phyloP scores from a whole-genome alignment of 2,888 invertebrate species.

The Labia minor region DNA sequence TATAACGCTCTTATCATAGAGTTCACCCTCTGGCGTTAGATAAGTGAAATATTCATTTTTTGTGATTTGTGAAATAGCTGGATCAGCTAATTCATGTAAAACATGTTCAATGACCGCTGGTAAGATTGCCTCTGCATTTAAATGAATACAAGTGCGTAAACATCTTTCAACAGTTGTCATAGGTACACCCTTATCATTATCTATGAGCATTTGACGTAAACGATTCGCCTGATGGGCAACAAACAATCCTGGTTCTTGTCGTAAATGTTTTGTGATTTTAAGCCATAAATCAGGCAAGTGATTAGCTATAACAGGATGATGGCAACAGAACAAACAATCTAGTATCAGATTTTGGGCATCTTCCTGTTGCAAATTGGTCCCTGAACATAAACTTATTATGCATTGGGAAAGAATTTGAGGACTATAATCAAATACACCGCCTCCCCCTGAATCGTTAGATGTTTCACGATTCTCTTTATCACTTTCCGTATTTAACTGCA shows the following conservation, averaged over 20 bases:
- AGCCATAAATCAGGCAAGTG: slow-evolving; percentile 15
- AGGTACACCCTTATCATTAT: neutral
- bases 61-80: slow-evolving; percentile 57
- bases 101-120: slow-evolving; percentile 53
- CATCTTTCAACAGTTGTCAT: slow-evolving; percentile 48
- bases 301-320: slow-evolving; percentile 57
- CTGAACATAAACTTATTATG: slow-evolving; percentile 37
- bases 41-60: slow-evolving; percentile 70
- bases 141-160: slow-evolving; percentile 54
- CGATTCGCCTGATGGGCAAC: neutral
- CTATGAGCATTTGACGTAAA: slow-evolving; percentile 4
- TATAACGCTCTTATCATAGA: slow-evolving; percentile 79
- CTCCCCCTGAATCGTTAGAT: slow-evolving; percentile 33
- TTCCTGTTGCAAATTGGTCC: slow-evolving; percentile 34
- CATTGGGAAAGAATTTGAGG: slow-evolving; percentile 36
- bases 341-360: slow-evolving; percentile 52
- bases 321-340: slow-evolving; percentile 57
- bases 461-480: slow-evolving; percentile 35
- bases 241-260: neutral
- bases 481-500: slow-evolving; percentile 31
- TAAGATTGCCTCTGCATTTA: slow-evolving; percentile 54
- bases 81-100: slow-evolving; percentile 49
- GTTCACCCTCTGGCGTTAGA: slow-evolving; percentile 75
- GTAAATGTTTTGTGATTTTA: neutral
- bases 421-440: slow-evolving; percentile 31